Evolutionary conservation across 1,140 invertebrate genomes (phyloP), one percentile per base, ranked within the genome.

Genomic region (Zaprionus ornatus): DNA sequence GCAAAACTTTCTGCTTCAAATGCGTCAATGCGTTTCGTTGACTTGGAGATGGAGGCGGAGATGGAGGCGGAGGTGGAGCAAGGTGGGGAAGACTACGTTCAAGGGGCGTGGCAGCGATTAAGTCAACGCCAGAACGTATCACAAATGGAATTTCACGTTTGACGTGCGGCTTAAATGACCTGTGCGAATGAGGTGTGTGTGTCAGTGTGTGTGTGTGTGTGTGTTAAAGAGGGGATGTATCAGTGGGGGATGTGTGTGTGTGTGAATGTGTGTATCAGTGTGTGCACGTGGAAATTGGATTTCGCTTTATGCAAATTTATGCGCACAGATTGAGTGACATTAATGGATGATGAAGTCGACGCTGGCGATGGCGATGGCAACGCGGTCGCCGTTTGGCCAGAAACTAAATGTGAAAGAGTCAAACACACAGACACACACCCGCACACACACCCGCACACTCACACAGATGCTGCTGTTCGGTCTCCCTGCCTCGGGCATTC

Each of bases 251-350:
- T 23, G 70, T 32, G 27, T 23, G 27, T 69, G 48, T 27, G 27
- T 29, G 55, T 23, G 35, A 12, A 45, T 27, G 50, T 52, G 37
- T 32, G 59, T 35, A 35, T 32, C 19, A 56, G 27, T 29, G 71
- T 54, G 69, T 37, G 52, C 63, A 71, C 25, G 69, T 73, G 71
- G 77, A 87, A 87, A 88, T 88, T 88, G 84, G 84, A 87, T 88
- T 87, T 87, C 74, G 74, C 77, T 83, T 88, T 87, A 87, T 87
- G 84, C 84, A 87, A 87, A 87, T 87, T 83, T 87, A 88, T 88
- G 84, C 84, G 80, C 84, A 87, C 84, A 84, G 84, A 87, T 87
- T 87, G 80, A 88, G 84, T 87, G 84, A 88, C 84, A 87, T 84
- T 87, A 87, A 87, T 87, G 84, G 84, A 87, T 88, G 80, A 88